Percentiles rank a stretch among this genome's conserved stretches.
Evolutionary conservation across 2,888 invertebrate genomes (phyloP).

Genomic region (Himalopsyche japonica): DNA sequence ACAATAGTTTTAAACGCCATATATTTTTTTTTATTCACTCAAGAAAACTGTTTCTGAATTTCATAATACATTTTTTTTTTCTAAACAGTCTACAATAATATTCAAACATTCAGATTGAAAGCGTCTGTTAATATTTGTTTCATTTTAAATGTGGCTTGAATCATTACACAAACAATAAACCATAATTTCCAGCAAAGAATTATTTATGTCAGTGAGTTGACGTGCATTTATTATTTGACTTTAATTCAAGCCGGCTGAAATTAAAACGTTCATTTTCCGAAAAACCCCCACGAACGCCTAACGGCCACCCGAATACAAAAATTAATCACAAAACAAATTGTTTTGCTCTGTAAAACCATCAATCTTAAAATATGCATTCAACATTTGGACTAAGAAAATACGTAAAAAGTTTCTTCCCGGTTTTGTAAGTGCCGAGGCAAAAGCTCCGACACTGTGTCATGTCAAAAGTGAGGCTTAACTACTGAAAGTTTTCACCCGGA

Average conservation of each 20-base stretch:
- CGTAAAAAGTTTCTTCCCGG: background rate
- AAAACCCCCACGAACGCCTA: background rate
- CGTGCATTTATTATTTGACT: background rate
- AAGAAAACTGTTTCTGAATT: too few species aligned
- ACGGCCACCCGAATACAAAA: background rate
- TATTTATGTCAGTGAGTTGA: background rate
- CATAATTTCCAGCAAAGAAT: background rate
- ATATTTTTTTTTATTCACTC: too few species aligned
- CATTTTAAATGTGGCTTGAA: too few species aligned
- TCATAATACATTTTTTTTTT: too few species aligned
- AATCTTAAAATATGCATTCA: slow-evolving; percentile 13
- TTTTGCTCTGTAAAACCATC: background rate
- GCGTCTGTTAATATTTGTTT: too few species aligned
- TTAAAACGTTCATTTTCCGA: background rate
- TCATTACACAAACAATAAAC: too few species aligned
- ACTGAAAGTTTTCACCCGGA: slow-evolving; percentile 34
- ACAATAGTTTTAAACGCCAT: too few species aligned
- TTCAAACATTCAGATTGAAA: too few species aligned
- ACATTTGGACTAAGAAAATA: background rate
- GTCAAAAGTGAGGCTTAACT: slow-evolving; percentile 33
- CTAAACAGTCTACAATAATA: too few species aligned
- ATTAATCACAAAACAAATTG: background rate
- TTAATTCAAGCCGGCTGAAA: background rate
- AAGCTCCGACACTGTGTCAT: slow-evolving; percentile 26
- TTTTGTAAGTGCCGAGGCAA: slow-evolving; percentile 3